These are phyloP conservation scores for Oceanites oceanicus DNA, from an alignment of 2,113 vertebrate species.

Conservation along the genomic window DNA sequence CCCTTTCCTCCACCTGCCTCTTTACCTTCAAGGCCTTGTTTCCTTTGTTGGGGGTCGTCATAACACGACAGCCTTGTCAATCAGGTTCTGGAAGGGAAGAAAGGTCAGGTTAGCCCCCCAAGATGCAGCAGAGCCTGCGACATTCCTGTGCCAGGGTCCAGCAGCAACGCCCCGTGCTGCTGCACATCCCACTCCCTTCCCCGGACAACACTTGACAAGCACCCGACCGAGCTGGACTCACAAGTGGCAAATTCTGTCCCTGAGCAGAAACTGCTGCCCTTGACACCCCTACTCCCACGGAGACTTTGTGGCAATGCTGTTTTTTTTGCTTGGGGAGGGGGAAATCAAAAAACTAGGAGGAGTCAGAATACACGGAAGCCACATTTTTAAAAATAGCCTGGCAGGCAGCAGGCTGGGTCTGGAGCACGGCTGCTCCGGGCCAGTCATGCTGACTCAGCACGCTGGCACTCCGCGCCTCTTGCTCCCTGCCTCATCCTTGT, in stretches of 20 bases:
- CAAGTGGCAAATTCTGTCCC: not conserved
- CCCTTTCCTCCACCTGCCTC: not conserved
- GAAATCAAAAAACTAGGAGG: conserved; percentile 51
- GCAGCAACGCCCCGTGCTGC: fast-evolving
- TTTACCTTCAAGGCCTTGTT: conserved; percentile 97
- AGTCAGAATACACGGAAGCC: conserved; percentile 65
- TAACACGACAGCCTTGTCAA: conserved; percentile 88
- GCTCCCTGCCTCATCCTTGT: not conserved
- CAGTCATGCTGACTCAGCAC: conserved; percentile 82
- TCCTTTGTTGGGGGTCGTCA: conserved; percentile 99
- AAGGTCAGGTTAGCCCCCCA: not conserved
- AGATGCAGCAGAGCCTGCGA: fast-evolving
- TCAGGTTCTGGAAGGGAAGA: conserved; percentile 76
- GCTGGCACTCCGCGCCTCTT: not conserved
- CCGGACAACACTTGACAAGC: fast-evolving
- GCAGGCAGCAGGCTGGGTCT: conserved; percentile 53
- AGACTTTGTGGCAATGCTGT: not conserved
- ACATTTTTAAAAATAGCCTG: conserved; percentile 75
- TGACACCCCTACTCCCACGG: not conserved
- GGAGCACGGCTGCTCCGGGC: conserved; percentile 55
- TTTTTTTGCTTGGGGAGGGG: not conserved
- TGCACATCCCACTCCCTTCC: not conserved
- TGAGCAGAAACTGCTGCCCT: not conserved
- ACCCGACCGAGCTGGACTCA: not conserved
- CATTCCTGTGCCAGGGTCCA: not conserved